These are phyloP conservation scores for Albula goreensis DNA, from an alignment of 2,113 vertebrate species.

Conservation along the genomic window DNA sequence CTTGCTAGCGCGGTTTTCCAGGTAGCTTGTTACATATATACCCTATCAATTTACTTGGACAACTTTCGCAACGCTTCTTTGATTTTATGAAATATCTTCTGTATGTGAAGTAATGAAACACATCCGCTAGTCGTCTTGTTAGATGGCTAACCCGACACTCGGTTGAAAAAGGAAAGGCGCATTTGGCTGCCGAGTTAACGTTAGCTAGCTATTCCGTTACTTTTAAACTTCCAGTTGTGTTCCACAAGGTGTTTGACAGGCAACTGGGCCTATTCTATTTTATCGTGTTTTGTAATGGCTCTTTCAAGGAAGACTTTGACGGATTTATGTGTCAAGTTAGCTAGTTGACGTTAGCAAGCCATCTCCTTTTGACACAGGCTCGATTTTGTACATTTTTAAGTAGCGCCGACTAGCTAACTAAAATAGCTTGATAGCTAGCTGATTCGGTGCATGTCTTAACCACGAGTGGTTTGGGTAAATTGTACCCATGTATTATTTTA, in stretches of 20 bases:
- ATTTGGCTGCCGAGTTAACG: background rate
- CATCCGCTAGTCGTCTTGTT: background rate
- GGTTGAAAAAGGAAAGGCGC: background rate
- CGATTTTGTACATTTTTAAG: background rate
- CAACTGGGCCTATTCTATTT: constrained; percentile 16
- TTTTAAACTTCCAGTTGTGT: constrained; percentile 21
- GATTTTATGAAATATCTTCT: background rate
- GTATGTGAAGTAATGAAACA: background rate
- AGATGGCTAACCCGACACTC: constrained; percentile 9
- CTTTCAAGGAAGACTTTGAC: background rate
- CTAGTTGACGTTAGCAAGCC: background rate
- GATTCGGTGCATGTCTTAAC: background rate
- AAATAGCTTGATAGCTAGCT: background rate
- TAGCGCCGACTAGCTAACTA: background rate
- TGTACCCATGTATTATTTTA: background rate
- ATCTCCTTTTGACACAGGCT: background rate
- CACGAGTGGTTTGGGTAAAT: background rate
- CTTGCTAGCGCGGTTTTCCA: constrained; percentile 16
- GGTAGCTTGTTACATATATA: constrained; percentile 40
- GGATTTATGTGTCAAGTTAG: background rate
- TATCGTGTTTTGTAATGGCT: background rate
- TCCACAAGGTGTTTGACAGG: constrained; percentile 17
- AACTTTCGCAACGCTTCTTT: constrained; percentile 27
- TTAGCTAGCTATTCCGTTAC: background rate
- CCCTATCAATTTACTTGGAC: constrained; percentile 18